These are phyloP conservation scores for Oplegnathus fasciatus DNA, from an alignment of 2,113 vertebrate species.

Conservation along the genomic window DNA sequence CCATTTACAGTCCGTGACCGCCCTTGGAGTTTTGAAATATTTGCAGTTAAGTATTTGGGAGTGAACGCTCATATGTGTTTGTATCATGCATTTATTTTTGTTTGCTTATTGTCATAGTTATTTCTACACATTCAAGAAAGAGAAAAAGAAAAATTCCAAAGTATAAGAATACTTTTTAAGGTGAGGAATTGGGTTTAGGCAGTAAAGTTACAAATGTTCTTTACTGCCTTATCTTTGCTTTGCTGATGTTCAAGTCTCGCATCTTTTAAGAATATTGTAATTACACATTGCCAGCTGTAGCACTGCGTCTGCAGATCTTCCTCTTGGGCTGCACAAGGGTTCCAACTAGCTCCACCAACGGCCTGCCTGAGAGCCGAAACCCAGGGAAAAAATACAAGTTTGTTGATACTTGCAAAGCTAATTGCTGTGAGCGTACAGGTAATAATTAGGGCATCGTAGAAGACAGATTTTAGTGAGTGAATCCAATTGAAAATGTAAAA, in stretches of 20 bases:
- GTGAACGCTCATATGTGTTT: neutral
- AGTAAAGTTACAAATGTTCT: neutral
- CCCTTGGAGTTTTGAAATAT: constrained; percentile 24
- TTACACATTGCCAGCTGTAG: neutral
- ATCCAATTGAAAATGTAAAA: neutral
- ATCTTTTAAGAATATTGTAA: neutral
- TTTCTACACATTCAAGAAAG: neutral
- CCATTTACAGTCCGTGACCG: constrained; percentile 22
- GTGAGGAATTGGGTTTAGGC: too few species aligned
- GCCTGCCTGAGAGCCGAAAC: neutral
- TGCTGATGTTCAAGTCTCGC: neutral
- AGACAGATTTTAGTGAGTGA: neutral
- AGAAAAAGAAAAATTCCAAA: neutral
- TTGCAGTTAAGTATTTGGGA: constrained; percentile 1
- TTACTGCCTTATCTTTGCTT: neutral
- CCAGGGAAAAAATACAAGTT: neutral
- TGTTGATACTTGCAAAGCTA: neutral
- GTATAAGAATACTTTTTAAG: neutral
- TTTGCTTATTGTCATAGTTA: neutral
- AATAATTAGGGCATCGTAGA: neutral
- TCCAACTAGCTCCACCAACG: neutral
- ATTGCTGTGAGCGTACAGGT: neutral
- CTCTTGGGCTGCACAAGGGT: too few species aligned
- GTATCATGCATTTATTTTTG: neutral
- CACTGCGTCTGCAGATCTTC: neutral